A percentile compares a stretch with the other conserved stretches of the same genome.
Conservation (phyloP, 2,888 invertebrate species). For the Chesias legatella region DNA sequence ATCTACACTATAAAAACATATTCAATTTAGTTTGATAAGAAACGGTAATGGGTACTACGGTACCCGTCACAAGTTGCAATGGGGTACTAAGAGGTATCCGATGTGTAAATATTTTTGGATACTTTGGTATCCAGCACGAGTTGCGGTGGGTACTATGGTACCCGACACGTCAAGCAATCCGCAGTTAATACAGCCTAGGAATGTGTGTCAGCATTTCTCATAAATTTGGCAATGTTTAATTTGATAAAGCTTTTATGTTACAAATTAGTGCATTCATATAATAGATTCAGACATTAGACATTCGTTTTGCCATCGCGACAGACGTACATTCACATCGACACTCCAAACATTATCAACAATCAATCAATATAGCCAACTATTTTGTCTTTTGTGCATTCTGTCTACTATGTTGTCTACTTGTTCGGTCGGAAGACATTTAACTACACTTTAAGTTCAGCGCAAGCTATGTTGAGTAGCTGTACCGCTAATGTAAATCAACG, state of each 20-base stretch:
- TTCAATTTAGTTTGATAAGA: constrained; percentile 21
- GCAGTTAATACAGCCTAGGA: constrained; percentile 51
- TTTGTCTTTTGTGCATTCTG: constrained; percentile 15
- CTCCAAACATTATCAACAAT: constrained; percentile 24
- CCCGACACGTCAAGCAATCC: constrained; percentile 32
- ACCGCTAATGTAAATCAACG: no score
- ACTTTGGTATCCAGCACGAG: not conserved
- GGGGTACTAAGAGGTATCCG: not conserved
- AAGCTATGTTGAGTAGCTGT: no score
- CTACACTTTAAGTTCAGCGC: constrained; percentile 3
- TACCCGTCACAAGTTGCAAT: not conserved
- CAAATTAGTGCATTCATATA: constrained; percentile 32
- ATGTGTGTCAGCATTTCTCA: constrained; percentile 56
- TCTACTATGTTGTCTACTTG: constrained; percentile 12
- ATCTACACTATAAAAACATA: constrained; percentile 47
- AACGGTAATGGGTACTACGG: constrained; percentile 2
- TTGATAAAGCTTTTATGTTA: constrained; percentile 40
- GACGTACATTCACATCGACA: constrained; percentile 29
- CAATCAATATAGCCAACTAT: constrained; percentile 34
- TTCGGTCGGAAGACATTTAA: constrained; percentile 23
- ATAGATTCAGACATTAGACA: no score
- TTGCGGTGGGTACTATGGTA: constrained; percentile 23
- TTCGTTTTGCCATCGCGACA: constrained; percentile 23
- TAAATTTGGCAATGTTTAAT: constrained; percentile 61
- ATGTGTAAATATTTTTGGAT: not conserved